A percentile compares a stretch with the other conserved stretches of the same genome.
Conservation (phyloP, 2,113 vertebrate genomes). For the Phocoena sinus region DNA sequence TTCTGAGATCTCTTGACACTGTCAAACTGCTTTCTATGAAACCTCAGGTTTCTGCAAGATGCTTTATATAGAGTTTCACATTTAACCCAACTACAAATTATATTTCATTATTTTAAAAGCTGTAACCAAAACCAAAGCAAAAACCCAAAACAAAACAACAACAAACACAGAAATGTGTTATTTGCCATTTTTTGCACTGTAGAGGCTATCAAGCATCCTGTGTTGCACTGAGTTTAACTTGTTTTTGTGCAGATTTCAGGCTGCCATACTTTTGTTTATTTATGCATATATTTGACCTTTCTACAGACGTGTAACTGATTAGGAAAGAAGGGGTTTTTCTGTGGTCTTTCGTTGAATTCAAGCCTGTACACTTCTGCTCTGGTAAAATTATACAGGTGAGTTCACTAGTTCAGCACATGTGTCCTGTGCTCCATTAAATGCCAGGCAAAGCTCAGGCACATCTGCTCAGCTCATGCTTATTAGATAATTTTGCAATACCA, state of each 20-base stretch:
- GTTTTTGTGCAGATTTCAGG: not conserved
- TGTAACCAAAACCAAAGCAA: not conserved
- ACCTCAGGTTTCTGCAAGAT: not conserved
- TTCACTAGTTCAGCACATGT: conserved; percentile 42
- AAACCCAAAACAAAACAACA: not conserved
- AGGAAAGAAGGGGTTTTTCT: not conserved
- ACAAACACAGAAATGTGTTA: not conserved
- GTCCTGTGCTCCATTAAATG: conserved; percentile 28
- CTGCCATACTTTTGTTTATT: not conserved
- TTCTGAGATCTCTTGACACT: not conserved
- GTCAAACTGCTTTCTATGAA: not conserved
- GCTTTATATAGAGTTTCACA: not conserved
- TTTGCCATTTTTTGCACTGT: not conserved
- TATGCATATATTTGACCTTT: conserved; percentile 3
- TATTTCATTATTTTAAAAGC: not conserved
- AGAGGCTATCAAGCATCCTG: not conserved
- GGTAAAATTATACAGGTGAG: conserved; percentile 53
- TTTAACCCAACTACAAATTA: not conserved
- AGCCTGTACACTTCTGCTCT: not conserved
- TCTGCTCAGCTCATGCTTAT: conserved; percentile 47
- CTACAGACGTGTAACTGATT: conserved; percentile 20
- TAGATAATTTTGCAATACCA: conserved; percentile 47
- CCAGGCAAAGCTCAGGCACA: conserved; percentile 12
- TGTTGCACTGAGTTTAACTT: not conserved
- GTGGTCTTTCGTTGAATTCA: conserved; percentile 21